Base-by-base conservation (phyloP, 2,888 invertebrate genomes). In the Zygogramma bicolorata region DNA sequence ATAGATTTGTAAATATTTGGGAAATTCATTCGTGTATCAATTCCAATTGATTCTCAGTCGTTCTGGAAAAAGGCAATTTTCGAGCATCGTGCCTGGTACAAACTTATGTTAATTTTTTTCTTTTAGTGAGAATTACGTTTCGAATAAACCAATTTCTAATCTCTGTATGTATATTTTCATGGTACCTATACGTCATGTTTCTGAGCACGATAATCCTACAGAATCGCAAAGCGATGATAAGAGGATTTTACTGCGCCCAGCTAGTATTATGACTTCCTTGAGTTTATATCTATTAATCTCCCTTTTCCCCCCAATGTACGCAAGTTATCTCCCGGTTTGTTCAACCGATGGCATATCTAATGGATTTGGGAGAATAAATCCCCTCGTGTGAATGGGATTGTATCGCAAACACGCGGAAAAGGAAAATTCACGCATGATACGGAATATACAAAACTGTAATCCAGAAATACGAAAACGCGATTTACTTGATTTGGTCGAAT, bases 191-290 rank as follows among this genome's bases (percentile, higher is more conserved):
- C 25, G 3, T 27, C 22, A 5, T 2, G 27, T 22, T 15, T 10
- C n/a, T 22, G 13, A 13, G 27, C 22, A 13, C n/a, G 27, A 13
- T 53, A 27, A 53, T 42, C 29, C 29, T 27, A n/a, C 18, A 7
- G 46, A 46, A 63, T 46, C 63, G 29, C 18, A 53, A 13, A 53
- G 53, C 63, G 46, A 46, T 46, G 22, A 34, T 63, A 63, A 63
- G 63, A 46, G 63, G 63, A 42, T 63, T 63, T 46, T 22, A 18
- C 46, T 46, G 63, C 46, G n/a, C 20, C 29, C 46, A 29, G 8
- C 46, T 63, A 13, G 63, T 46, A 29, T 63, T 46, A 46, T 25
- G 63, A 63, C 46, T 63, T 46, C 46, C 63, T 63, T 40, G 49
- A 20, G 63, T 46, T 40, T 63, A 63, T 46, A 13, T 20, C 42